Evolutionary conservation across 2,888 invertebrate genomes (phyloP), one percentile per base, ranked within the genome.

Genomic region (Caenorhabditis drosophilae): DNA sequence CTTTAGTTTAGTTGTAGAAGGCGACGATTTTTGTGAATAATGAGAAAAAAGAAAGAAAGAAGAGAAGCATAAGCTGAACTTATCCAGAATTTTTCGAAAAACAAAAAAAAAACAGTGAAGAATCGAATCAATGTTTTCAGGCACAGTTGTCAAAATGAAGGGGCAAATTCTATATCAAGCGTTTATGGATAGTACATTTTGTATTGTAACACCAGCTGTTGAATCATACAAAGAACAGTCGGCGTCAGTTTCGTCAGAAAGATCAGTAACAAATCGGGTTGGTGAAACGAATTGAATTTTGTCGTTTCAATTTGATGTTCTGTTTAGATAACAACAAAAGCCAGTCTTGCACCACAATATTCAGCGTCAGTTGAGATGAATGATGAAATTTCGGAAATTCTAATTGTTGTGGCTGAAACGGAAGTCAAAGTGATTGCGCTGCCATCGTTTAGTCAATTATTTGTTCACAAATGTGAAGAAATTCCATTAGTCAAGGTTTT

Each of bases 111-210:
- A 31, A 31, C 6, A 6, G 31, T 12, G 12, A 31, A 31, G 31
- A 12, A 9, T 31, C 31, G 31, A 31, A 23, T 6, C 4, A 40
- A 11, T 40, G 40, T 40, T 56, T 87, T 20, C 87, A 90, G 95
- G 94, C 80, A 93, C 93, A 79, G 90, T 95, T 85, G 94, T 95
- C 88, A 90, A 94, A 86, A 88, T 97, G 86, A 95, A 93, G 87
- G 97, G 96, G 81, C 90, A 92, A 84, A 92, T 97, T 84, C 87
- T 95, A 82, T 89, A 91, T 74, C 91, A 96, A 89, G 92, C 93
- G 73, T 97, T 98, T 87, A 88, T 98, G 85, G 96, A 98, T 88
- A 92, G 91, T 84, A 92, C 90, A 84, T 96, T 96, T 84, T 90
- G 91, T 84, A 88, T 96, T 78, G 90, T 96, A 84, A 91, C 92